Conservation (phyloP, 1,140 invertebrate species). For the Drosophila albomicans region DNA sequence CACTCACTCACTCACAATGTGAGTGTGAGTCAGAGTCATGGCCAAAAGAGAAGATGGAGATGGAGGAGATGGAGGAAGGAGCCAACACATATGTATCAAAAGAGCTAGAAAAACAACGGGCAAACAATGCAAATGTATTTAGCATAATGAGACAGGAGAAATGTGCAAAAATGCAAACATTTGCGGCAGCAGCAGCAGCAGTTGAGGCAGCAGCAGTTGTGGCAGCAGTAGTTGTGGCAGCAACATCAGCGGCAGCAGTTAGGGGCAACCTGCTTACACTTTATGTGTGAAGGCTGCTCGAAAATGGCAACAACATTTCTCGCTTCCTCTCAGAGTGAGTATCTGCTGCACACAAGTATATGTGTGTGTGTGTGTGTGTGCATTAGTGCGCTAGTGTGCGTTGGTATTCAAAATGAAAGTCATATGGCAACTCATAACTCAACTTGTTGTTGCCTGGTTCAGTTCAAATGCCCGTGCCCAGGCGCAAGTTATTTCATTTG, state of each 20-base stretch:
- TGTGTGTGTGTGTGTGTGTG: constrained; percentile 12
- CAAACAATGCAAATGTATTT: constrained; percentile 83
- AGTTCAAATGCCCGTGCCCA: constrained; percentile 48
- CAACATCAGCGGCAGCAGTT: neutral
- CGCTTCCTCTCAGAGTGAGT: constrained; percentile 4
- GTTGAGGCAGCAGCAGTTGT: constrained; percentile 20
- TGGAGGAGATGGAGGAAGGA: neutral
- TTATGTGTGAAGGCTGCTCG: constrained; percentile 70
- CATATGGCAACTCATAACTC: constrained; percentile 82
- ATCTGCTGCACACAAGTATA: neutral
- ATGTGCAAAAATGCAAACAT: constrained; percentile 83
- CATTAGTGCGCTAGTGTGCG: constrained; percentile 39
- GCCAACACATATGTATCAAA: constrained; percentile 80
- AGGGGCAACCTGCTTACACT: constrained; percentile 57
- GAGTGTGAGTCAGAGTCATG: constrained; percentile 7
- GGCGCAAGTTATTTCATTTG: constrained; percentile 80
- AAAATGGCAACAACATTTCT: constrained; percentile 66
- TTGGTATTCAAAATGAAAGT: constrained; percentile 78
- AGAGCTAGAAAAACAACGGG: constrained; percentile 82
- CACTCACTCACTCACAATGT: constrained; percentile 22
- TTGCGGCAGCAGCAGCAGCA: constrained; percentile 58
- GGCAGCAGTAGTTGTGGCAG: constrained; percentile 3
- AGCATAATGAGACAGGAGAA: constrained; percentile 83
- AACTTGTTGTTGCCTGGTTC: constrained; percentile 67
- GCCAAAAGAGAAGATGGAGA: constrained; percentile 1